These are phyloP conservation scores for Nylanderia fulva DNA, from an alignment of 1,140 invertebrate genomes.

Conservation along the genomic window DNA sequence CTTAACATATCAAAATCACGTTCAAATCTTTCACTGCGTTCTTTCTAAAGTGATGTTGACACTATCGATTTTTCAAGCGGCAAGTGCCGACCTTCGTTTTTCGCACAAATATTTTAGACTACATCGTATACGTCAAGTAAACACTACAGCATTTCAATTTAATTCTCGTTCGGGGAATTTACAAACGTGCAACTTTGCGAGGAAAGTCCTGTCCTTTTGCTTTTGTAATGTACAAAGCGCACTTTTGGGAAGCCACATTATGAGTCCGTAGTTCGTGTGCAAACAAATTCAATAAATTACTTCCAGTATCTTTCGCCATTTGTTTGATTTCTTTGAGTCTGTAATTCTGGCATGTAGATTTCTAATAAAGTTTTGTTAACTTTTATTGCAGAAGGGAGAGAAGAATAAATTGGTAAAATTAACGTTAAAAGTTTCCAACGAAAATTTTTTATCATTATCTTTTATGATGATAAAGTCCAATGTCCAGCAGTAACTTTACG, in stretches of 20 bases:
- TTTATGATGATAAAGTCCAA: background rate
- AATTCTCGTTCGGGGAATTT: conserved; percentile 43
- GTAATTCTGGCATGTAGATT: background rate
- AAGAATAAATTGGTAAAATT: background rate
- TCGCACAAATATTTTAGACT: conserved; percentile 49
- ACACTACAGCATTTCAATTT: conserved; percentile 52
- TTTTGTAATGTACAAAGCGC: background rate
- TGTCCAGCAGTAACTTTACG: background rate
- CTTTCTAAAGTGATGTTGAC: conserved; percentile 23
- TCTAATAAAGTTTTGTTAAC: background rate
- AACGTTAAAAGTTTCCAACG: background rate
- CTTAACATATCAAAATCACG: conserved; percentile 11
- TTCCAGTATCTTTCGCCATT: background rate
- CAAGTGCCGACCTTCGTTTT: conserved; percentile 2
- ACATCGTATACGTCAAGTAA: conserved; percentile 38
- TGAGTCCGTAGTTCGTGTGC: background rate
- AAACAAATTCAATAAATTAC: conserved; percentile 21
- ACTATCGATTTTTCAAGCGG: conserved; percentile 45
- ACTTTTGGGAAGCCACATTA: conserved; percentile 13
- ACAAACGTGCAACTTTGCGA: conserved; percentile 29
- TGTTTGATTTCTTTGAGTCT: background rate
- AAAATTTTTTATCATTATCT: background rate
- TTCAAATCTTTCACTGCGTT: conserved; percentile 17
- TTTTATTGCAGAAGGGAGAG: background rate
- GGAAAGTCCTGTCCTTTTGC: background rate